phyloP scores from a whole-genome alignment of 2,113 vertebrate genomes.

The Neoarius graeffei region DNA sequence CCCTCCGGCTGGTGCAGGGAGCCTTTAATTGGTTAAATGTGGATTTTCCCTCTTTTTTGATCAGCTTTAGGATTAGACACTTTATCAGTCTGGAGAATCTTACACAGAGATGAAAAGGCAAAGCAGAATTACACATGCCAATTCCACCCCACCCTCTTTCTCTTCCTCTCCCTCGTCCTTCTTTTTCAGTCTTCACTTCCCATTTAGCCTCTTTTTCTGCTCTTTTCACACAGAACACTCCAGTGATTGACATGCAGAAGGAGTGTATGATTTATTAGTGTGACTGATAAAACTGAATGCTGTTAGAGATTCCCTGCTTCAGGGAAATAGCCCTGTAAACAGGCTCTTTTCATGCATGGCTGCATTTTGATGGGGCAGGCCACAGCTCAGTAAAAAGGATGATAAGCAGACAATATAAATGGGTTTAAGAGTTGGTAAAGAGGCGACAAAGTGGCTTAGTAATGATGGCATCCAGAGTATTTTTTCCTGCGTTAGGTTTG shows the following conservation, averaged over 20 bases:
- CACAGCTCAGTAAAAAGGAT: conserved; percentile 56
- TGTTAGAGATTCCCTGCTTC: conserved; percentile 86
- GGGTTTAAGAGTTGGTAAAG: conserved; percentile 41
- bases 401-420: conserved; percentile 64
- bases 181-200: conserved; percentile 16
- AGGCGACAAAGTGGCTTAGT: conserved; percentile 33
- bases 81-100: conserved; percentile 97
- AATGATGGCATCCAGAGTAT: background rate
- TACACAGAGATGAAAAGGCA: conserved; percentile 97
- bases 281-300: conserved; percentile 86
- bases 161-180: conserved; percentile 37
- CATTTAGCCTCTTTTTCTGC: conserved; percentile 15
- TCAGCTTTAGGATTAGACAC: conserved; percentile 93
- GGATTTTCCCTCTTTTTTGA: conserved; percentile 98
- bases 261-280: conserved; percentile 98
- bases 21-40: conserved; percentile 99
- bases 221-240: conserved; percentile 78
- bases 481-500: background rate
- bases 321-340: conserved; percentile 88
- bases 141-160: conserved; percentile 68
- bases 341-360: conserved; percentile 70
- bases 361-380: conserved; percentile 67
- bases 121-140: conserved; percentile 93
- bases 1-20: conserved; percentile 85
- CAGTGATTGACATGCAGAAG: conserved; percentile 92